Percentiles rank a stretch among this genome's conserved stretches.
Conservation (phyloP, 2,113 vertebrate species). For the Thunnus thynnus region DNA sequence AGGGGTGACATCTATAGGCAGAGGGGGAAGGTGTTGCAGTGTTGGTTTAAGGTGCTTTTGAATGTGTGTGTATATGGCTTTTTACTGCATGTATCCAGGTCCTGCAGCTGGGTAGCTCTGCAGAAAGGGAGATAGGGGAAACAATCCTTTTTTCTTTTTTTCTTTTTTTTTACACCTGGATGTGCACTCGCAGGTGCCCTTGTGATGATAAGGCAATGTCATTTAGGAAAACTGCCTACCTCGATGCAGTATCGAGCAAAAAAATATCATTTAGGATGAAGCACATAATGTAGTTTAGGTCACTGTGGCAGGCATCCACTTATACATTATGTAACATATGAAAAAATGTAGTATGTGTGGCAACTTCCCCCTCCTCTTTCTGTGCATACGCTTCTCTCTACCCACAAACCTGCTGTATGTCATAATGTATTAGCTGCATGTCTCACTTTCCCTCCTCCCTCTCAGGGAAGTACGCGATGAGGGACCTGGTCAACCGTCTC, state of each 20-base stretch:
- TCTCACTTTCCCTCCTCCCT: constrained; percentile 31
- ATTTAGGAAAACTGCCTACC: constrained; percentile 46
- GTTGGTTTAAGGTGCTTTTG: constrained; percentile 27
- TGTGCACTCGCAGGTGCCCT: constrained; percentile 38
- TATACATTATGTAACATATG: constrained; percentile 26
- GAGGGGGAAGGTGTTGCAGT: constrained; percentile 19
- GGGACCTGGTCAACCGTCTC: constrained; percentile 96
- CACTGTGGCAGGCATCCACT: constrained; percentile 19
- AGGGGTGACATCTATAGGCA: constrained; percentile 21
- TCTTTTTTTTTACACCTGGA: constrained; percentile 16
- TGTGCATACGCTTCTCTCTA: neutral
- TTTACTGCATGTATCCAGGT: constrained; percentile 25
- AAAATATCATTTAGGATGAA: constrained; percentile 25
- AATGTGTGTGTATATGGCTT: neutral
- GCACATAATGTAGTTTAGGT: constrained; percentile 24
- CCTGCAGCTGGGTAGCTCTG: constrained; percentile 35
- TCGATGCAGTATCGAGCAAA: constrained; percentile 39
- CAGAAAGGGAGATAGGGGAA: constrained; percentile 42
- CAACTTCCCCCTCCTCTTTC: neutral
- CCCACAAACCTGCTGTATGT: constrained; percentile 21
- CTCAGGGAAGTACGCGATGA: constrained; percentile 96
- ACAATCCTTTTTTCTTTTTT: neutral
- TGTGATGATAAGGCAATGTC: constrained; percentile 55
- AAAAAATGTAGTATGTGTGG: neutral
- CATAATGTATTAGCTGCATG: constrained; percentile 9